Percentiles rank a stretch among this genome's conserved stretches.
These are phyloP conservation scores for Burhinus bistriatus DNA, from an alignment of 2,113 vertebrate genomes.

Conservation along the genomic window DNA sequence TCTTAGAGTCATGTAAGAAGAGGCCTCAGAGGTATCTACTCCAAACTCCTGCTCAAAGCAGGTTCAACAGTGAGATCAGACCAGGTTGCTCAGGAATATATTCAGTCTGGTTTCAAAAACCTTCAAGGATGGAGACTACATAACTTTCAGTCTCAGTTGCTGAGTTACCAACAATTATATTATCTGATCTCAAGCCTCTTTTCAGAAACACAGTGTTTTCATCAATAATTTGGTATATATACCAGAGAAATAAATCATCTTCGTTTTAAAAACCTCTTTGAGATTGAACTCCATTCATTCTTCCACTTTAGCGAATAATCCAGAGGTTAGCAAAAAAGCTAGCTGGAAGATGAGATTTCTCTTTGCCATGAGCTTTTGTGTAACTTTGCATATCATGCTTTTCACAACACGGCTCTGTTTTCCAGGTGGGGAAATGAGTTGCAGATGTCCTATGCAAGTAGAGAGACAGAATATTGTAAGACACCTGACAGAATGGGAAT, in stretches of 20 bases:
- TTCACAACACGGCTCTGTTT: neutral
- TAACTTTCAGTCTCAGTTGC: neutral
- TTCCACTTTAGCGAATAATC: neutral
- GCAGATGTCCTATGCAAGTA: neutral
- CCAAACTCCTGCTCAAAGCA: neutral
- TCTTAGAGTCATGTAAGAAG: neutral
- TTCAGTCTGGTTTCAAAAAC: neutral
- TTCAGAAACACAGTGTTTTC: neutral
- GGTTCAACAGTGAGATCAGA: neutral
- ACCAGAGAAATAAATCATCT: neutral
- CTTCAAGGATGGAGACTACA: neutral
- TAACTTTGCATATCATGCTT: neutral
- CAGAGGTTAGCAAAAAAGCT: neutral
- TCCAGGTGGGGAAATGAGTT: neutral
- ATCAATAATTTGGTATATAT: neutral
- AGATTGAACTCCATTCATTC: neutral
- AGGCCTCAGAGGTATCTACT: neutral
- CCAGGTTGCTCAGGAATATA: neutral
- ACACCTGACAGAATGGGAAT: neutral
- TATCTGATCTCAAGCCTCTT: neutral
- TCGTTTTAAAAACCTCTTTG: neutral
- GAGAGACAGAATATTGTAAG: neutral
- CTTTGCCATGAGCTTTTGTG: neutral
- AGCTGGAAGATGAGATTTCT: neutral
- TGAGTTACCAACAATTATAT: neutral